Evolutionary conservation across 2,888 invertebrate species (phyloP), one percentile per base, ranked within the genome.

Genomic region (Limenitis camilla): DNA sequence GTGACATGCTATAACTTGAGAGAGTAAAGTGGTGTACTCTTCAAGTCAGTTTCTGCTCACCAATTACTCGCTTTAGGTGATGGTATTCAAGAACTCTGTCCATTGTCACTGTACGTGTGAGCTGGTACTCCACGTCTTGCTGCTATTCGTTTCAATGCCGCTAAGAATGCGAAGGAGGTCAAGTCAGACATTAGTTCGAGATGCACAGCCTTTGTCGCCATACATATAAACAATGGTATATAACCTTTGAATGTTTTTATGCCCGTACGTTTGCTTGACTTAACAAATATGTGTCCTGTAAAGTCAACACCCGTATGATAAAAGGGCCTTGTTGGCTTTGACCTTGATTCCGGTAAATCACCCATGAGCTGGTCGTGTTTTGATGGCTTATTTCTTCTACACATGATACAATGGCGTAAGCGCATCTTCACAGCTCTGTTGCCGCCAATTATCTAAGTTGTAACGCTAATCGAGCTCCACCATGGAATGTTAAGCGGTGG

Each of bases 141-240:
- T n/a, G 53, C 36, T 52, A 65, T 56, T 27, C 63, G 39, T 8
- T 55, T 53, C 6, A 63, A 33, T 1, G 62, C 62, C 6, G 61
- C 61, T 4, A 65, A 7, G 31, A 61, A 65, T 2, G 61, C 38
- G 11, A 58, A 58, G 1, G 53, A 47, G 0, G 44, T 56, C 3
- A 64, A 19, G n/a, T 63, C 61, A 1, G 60, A 58, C 1, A 60
- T 61, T 1, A 58, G 28, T 27, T 61, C 58, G 5, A 59, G 6
- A 31, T 64, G 61, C 4, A 60, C 52, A 9, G 58, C 59, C 11
- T 61, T 62, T 5, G 54, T 59, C 1, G 38, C 58, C 58, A 60
- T 55, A 30, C 61, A 63, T 0, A 61, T 44, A 35, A 60, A 61
- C 19, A 60, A 47, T 0, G 58, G 55, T 1, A 61, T 31, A 28